Evolutionary conservation across 2,113 vertebrate species (phyloP), one percentile per base, ranked within the genome.

Genomic region (Eretmochelys imbricata): DNA sequence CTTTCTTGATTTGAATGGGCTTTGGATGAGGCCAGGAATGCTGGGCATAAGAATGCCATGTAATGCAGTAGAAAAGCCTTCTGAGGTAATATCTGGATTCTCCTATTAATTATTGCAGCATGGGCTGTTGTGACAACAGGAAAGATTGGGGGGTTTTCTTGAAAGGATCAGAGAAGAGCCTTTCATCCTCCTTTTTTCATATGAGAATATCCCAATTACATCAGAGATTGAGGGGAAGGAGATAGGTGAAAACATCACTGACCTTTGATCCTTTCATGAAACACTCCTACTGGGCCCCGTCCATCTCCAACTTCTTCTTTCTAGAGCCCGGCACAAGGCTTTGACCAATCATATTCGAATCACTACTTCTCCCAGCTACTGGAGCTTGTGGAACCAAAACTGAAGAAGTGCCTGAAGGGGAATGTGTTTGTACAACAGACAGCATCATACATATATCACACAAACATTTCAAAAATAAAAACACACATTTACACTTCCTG

Each of bases 401-500:
- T 80, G 10, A 54, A 85, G 53, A 87, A 54, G 51, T 86, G 82
- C 4, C 50, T 87, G 49, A 94, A 88, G 54, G 88, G 84, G 29
- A 86, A 91, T 89, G 29, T 65, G 59, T 84, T 94, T 87, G 49
- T 89, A 14, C 25, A 86, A 6, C 1, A 24, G 38, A 5, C 90
- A 95, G 76, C 49, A 50, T 24, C 80, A 50, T 49, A 94, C 51
- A 91, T 87, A 85, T 7, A 76, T 72, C 6, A 3, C 88, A 65
- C 46, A 57, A 42, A 54, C 4, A 0, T 85, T 94, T 91, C 89
- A 29, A 50, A 93, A 89, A 89, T 59, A 90, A 89, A 95, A 11
- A 27, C 86, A 89, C 69, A 65, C 81, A 9, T 92, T 96, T 89
- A 90, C 17, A 48, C 48, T 91, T 94, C 80, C 49, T 89, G 38